phyloP scores from a whole-genome alignment of 2,797 vertebrate species.

The Lithobates sylvaticus region DNA sequence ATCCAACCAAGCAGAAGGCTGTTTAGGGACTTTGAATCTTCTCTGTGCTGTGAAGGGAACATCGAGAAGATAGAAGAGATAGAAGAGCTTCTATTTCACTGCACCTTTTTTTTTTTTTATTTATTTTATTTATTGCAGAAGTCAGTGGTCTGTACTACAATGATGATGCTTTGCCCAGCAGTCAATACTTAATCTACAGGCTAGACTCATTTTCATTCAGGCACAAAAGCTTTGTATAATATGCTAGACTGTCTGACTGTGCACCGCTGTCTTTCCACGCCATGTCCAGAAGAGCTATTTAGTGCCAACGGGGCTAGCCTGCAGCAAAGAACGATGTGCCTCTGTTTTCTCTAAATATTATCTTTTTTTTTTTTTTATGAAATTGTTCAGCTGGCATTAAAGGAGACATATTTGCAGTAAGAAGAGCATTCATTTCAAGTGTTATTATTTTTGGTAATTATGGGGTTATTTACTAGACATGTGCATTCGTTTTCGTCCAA shows the following conservation, averaged over 20 bases:
- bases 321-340: conserved; percentile 7
- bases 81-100: conserved; percentile 60
- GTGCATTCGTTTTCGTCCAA: too few relatives aligned
- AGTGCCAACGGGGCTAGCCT: conserved; percentile 26
- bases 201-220: conserved; percentile 63
- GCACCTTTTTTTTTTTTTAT: conserved; percentile 52
- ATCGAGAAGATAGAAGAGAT: conserved; percentile 65
- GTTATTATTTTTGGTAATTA: too few relatives aligned
- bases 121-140: conserved; percentile 59
- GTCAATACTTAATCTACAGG: conserved; percentile 68
- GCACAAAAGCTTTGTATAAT: conserved; percentile 57
- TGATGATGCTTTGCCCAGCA: conserved; percentile 61
- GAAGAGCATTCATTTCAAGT: too few relatives aligned
- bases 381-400: neutral
- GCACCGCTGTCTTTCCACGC: conserved; percentile 17
- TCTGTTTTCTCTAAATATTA: conserved; percentile 2
- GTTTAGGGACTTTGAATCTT: conserved; percentile 22
- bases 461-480: too few relatives aligned
- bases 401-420: too few relatives aligned
- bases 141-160: conserved; percentile 69
- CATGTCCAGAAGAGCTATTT: conserved; percentile 45
- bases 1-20: conserved; percentile 41
- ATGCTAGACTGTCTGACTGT: conserved; percentile 39
- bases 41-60: conserved; percentile 63
- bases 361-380: conserved; percentile 9